Percentiles rank a stretch among this genome's conserved stretches.
Evolutionary conservation across 2,888 invertebrate species (phyloP).

Genomic region (Rhamphomyia laevipes): DNA sequence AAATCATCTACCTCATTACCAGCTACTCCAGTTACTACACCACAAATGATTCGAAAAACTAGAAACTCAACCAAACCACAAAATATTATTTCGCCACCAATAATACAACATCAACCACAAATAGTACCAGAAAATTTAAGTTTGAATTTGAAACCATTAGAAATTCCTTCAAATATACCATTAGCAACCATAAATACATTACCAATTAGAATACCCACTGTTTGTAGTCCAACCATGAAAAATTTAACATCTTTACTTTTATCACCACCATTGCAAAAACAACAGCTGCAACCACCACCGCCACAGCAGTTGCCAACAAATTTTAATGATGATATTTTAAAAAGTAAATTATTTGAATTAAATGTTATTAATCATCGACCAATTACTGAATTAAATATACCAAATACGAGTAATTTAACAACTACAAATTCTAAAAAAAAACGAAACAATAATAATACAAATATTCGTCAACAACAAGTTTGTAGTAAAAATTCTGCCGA

Average conservation of each 20-base stretch:
- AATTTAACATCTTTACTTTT: not conserved
- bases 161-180: not conserved
- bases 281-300: not conserved
- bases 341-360: no score
- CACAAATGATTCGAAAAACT: not conserved
- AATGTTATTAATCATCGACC: no score
- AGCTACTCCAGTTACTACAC: not conserved
- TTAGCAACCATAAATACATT: not conserved
- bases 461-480: no score
- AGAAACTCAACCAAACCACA: not conserved
- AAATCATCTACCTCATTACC: slow-evolving; percentile 17
- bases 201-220: not conserved
- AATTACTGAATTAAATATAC: no score
- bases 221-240: not conserved
- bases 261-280: not conserved
- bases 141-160: not conserved
- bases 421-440: no score
- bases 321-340: no score
- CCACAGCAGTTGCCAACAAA: not conserved
- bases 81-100: not conserved
- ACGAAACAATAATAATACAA: no score
- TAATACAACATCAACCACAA: not conserved
- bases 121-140: not conserved
- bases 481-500: not conserved
- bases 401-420: no score